Conservation (phyloP, 2,888 invertebrate genomes). For the Pollenia labialis region DNA sequence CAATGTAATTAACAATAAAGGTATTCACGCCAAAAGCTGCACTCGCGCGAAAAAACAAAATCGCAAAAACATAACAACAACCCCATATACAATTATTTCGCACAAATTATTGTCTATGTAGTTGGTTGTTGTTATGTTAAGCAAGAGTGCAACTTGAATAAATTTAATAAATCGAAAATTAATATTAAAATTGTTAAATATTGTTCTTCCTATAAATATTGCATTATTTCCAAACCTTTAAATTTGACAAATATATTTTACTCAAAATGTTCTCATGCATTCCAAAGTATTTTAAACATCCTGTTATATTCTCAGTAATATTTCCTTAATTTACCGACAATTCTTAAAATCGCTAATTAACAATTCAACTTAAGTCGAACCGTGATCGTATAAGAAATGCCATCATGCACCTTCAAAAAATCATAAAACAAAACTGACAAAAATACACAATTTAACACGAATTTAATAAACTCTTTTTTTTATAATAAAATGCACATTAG, state of each 20-base stretch:
- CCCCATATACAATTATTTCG: too few relatives aligned
- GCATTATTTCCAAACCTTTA: slow-evolving; percentile 10
- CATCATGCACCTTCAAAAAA: slow-evolving; percentile 61
- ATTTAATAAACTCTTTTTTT: slow-evolving; percentile 21
- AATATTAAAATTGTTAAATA: too few relatives aligned
- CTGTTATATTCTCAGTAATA: slow-evolving; percentile 72
- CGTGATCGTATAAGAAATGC: slow-evolving; percentile 57
- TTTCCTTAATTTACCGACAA: slow-evolving; percentile 67
- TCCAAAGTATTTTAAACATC: slow-evolving; percentile 66
- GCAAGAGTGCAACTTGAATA: too few relatives aligned
- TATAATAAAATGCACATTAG: background rate
- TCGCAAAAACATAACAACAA: too few relatives aligned
- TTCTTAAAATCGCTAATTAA: slow-evolving; percentile 56
- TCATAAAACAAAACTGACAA: slow-evolving; percentile 39
- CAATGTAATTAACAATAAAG: too few relatives aligned
- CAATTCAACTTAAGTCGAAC: slow-evolving; percentile 59
- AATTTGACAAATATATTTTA: background rate
- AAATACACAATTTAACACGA: background rate
- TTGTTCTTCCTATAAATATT: background rate
- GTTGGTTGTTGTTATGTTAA: too few relatives aligned
- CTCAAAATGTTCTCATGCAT: slow-evolving; percentile 61
- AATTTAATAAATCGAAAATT: too few relatives aligned
- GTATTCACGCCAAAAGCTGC: too few relatives aligned
- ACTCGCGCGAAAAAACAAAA: too few relatives aligned
- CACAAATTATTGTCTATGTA: too few relatives aligned